Conservation (phyloP, 1,140 invertebrate species). For the Aricia agestis region DNA sequence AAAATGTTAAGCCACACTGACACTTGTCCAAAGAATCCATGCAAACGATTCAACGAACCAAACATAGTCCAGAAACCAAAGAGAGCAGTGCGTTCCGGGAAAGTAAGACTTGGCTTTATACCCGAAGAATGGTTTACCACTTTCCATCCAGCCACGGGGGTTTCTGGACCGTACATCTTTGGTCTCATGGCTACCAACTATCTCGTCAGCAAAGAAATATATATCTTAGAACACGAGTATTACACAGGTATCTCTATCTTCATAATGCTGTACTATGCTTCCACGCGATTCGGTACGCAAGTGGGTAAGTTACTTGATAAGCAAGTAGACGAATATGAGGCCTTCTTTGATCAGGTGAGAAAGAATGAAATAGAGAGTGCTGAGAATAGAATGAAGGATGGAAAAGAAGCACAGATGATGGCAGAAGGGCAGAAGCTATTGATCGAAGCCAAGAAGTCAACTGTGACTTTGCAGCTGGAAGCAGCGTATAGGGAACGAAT, state of each 20-base stretch:
- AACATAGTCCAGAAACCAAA: background rate
- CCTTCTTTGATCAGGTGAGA: conserved; percentile 36
- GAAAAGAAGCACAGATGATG: conserved; percentile 84
- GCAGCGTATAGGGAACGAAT: conserved; percentile 84
- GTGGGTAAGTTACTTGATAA: conserved; percentile 80
- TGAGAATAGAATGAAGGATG: conserved; percentile 78
- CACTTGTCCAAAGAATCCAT: conserved; percentile 23
- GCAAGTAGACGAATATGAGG: conserved; percentile 79
- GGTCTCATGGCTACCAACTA: conserved; percentile 85
- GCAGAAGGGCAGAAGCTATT: conserved; percentile 86
- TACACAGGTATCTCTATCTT: conserved; percentile 85
- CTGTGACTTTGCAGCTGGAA: conserved; percentile 93
- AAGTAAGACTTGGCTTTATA: conserved; percentile 47
- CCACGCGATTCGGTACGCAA: conserved; percentile 84
- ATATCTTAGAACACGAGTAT: conserved; percentile 93
- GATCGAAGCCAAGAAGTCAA: conserved; percentile 92
- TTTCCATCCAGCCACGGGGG: conserved; percentile 96
- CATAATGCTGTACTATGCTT: conserved; percentile 79
- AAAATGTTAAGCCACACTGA: conserved; percentile 29
- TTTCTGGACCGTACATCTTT: conserved; percentile 91
- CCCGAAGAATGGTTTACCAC: conserved; percentile 82
- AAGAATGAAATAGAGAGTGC: conserved; percentile 34
- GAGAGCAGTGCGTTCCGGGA: conserved; percentile 24
- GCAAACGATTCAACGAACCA: background rate
- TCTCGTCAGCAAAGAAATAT: conserved; percentile 93